Percentiles rank a stretch among this genome's conserved stretches.
phyloP scores from a whole-genome alignment of 2,113 vertebrate genomes.

The Epinephelus fuscoguttatus region DNA sequence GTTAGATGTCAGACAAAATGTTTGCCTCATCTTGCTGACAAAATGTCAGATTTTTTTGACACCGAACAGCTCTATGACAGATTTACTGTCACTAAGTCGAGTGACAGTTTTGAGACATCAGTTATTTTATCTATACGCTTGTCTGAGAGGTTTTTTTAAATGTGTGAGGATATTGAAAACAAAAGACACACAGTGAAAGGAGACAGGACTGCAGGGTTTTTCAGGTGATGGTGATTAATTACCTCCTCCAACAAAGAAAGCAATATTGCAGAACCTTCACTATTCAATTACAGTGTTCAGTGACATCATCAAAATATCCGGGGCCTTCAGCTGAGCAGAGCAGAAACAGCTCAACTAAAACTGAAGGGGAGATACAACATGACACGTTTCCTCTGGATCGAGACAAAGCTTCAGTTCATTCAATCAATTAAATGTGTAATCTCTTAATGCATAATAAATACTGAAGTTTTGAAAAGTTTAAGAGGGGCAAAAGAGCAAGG shows the following conservation, averaged over 20 bases:
- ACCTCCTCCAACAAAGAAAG: slow-evolving; percentile 9
- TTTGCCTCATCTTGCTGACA: not conserved
- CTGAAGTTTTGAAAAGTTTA: not conserved
- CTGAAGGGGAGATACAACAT: not conserved
- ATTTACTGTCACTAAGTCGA: not conserved
- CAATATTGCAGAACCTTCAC: slow-evolving; percentile 5
- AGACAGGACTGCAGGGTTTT: slow-evolving; percentile 1
- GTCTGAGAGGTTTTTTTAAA: not conserved
- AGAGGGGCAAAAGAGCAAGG: not conserved
- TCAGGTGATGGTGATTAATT: slow-evolving; percentile 24
- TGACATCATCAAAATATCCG: slow-evolving; percentile 4
- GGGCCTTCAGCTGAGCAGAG: not conserved
- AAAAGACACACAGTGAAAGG: not conserved
- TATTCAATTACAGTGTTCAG: slow-evolving; percentile 2
- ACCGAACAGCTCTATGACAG: not conserved
- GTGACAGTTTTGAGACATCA: not conserved
- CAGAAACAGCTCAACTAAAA: slow-evolving; percentile 11
- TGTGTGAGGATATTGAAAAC: not conserved
- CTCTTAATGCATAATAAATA: not conserved
- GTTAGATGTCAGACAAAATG: not conserved
- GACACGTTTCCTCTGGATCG: not conserved
- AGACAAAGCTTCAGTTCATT: not conserved
- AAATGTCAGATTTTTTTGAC: slow-evolving; percentile 15
- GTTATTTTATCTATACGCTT: not conserved
- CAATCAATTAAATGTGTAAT: not conserved